These are phyloP conservation scores for Agrotis clavis DNA, from an alignment of 2,888 invertebrate genomes.

Conservation along the genomic window DNA sequence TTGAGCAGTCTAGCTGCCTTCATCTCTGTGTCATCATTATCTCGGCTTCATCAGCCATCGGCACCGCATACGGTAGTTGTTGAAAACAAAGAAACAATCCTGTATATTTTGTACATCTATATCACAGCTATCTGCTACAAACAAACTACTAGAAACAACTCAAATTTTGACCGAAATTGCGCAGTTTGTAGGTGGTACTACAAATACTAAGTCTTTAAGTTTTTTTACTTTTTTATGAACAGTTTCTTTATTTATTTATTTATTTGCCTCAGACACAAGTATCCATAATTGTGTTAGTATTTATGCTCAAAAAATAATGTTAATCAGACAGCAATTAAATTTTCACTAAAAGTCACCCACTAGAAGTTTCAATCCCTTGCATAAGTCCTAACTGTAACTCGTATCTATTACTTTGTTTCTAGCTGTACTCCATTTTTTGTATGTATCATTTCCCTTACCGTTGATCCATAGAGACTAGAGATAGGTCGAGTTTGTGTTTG, in stretches of 20 bases:
- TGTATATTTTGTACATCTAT: neutral
- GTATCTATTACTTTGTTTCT: neutral
- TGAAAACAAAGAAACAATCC: neutral
- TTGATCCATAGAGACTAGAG: conserved; percentile 99
- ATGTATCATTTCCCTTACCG: conserved; percentile 88
- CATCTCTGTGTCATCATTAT: neutral
- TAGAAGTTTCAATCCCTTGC: too few species aligned
- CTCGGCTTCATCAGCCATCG: neutral
- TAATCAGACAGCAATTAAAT: too few species aligned
- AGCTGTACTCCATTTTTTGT: neutral
- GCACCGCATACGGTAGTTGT: neutral
- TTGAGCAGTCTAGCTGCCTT: neutral
- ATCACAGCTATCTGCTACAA: neutral
- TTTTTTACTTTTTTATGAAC: too few species aligned
- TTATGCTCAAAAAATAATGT: too few species aligned
- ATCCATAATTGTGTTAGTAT: too few species aligned
- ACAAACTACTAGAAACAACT: too few species aligned
- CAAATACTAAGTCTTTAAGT: too few species aligned
- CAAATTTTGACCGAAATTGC: too few species aligned
- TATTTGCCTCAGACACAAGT: too few species aligned
- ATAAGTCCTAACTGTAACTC: neutral
- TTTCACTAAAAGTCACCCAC: too few species aligned
- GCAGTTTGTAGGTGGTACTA: too few species aligned
- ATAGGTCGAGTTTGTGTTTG: conserved; percentile 99
- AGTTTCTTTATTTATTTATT: too few species aligned